phyloP scores from a whole-genome alignment of 2,888 invertebrate genomes.

The Heterodera filipjevi region DNA sequence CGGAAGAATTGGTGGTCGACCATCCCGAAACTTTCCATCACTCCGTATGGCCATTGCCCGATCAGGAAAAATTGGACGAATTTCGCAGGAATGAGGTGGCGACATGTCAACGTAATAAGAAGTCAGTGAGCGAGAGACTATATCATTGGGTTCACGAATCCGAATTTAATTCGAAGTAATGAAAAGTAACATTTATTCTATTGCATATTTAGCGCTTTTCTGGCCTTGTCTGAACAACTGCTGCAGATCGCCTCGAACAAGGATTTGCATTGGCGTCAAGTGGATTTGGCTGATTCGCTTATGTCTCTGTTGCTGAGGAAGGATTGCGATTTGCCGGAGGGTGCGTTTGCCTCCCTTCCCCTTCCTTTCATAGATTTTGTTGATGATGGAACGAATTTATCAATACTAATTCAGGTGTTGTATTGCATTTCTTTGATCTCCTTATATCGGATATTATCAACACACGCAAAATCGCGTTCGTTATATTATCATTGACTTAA shows the following conservation, averaged over 20 bases:
- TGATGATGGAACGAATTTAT: too few relatives aligned
- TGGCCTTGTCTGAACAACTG: constrained; percentile 42
- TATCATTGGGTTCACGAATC: constrained; percentile 2
- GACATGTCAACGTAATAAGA: constrained; percentile 37
- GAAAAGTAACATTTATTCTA: constrained; percentile 2
- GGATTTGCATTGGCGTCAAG: constrained; percentile 76
- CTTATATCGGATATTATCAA: constrained; percentile 79
- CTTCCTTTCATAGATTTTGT: too few relatives aligned
- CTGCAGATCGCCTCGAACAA: constrained; percentile 44
- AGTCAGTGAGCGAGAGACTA: constrained; percentile 20
- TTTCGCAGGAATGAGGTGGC: constrained; percentile 24
- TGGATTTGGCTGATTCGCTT: constrained; percentile 77
- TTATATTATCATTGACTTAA: too few relatives aligned
- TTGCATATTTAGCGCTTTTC: constrained; percentile 33
- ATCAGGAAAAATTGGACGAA: constrained; percentile 18
- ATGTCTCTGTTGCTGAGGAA: constrained; percentile 75
- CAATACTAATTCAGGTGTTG: constrained; percentile 67
- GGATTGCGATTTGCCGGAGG: constrained; percentile 36
- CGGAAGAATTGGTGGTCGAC: constrained; percentile 37
- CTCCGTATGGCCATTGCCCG: constrained; percentile 28
- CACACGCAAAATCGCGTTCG: constrained; percentile 74
- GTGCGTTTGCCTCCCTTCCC: not conserved
- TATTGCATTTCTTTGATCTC: constrained; percentile 74
- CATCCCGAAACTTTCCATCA: constrained; percentile 37
- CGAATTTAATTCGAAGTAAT: too few relatives aligned